Conservation (phyloP, 2,797 vertebrate genomes). For the Rhadinocentrus ornatus region DNA sequence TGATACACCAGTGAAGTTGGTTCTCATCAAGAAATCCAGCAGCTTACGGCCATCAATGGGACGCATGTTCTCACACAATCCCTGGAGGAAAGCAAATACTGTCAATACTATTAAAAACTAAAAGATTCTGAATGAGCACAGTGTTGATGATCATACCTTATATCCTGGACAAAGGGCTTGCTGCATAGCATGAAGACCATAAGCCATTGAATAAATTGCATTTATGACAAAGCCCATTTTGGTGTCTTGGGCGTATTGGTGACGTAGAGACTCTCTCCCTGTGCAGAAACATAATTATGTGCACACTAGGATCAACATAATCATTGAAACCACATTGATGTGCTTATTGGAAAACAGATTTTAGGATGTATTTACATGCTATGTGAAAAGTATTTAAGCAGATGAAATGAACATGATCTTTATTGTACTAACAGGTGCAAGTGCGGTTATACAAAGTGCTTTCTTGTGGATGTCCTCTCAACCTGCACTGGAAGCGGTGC, state of each 20-base stretch:
- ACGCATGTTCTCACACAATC: slow-evolving; percentile 93
- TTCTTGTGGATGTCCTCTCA: slow-evolving; percentile 91
- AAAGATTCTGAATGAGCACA: not conserved
- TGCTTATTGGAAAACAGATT: not conserved
- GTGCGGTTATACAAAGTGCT: slow-evolving; percentile 91
- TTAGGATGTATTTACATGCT: not conserved
- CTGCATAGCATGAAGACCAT: slow-evolving; percentile 96
- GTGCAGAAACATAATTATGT: slow-evolving; percentile 33
- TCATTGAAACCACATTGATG: not conserved
- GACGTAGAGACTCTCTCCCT: slow-evolving; percentile 89
- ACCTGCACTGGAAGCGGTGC: slow-evolving; percentile 94
- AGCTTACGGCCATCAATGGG: slow-evolving; percentile 95
- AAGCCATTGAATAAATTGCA: slow-evolving; percentile 97
- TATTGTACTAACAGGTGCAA: slow-evolving; percentile 89
- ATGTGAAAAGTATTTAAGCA: not conserved
- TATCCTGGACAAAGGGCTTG: slow-evolving; percentile 89
- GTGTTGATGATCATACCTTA: slow-evolving; percentile 49
- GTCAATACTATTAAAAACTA: not conserved
- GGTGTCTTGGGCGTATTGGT: slow-evolving; percentile 96
- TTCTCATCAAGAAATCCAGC: slow-evolving; percentile 95
- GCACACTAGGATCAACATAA: slow-evolving; percentile 19
- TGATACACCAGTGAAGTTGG: slow-evolving; percentile 95
- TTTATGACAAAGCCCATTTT: slow-evolving; percentile 99
- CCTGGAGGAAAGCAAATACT: slow-evolving; percentile 52
- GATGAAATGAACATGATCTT: not conserved